Evolutionary conservation across 1,140 invertebrate genomes (phyloP).

Genomic region (Eumeta japonica): DNA sequence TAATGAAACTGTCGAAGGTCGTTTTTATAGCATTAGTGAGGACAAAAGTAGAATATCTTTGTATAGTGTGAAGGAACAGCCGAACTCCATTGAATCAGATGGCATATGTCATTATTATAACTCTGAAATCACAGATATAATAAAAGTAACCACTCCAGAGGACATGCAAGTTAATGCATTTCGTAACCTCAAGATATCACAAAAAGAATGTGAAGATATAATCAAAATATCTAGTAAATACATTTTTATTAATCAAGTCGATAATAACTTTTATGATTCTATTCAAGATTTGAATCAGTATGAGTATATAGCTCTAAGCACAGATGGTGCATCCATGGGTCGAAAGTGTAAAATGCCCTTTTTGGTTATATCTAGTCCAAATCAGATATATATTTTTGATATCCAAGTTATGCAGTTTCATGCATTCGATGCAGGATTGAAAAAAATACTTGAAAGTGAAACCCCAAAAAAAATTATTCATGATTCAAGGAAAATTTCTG

Average conservation of each 20-base stretch:
- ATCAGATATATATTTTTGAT: slow-evolving; percentile 56
- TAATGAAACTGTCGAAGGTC: slow-evolving; percentile 39
- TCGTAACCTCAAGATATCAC: slow-evolving; percentile 36
- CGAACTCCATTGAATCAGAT: slow-evolving; percentile 29
- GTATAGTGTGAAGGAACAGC: slow-evolving; percentile 40
- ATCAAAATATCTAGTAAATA: slow-evolving; percentile 44
- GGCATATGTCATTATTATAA: slow-evolving; percentile 43
- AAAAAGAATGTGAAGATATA: slow-evolving; percentile 46
- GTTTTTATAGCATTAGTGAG: slow-evolving; percentile 43
- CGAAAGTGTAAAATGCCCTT: slow-evolving; percentile 53
- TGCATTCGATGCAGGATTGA: slow-evolving; percentile 48
- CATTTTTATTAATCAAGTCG: slow-evolving; percentile 48
- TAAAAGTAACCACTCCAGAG: slow-evolving; percentile 34
- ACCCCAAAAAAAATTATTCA: slow-evolving; percentile 53
- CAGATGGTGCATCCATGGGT: slow-evolving; percentile 46
- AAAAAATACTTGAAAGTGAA: slow-evolving; percentile 44
- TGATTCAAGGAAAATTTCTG: slow-evolving; percentile 51
- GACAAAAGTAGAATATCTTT: slow-evolving; percentile 51
- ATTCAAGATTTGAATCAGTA: slow-evolving; percentile 41
- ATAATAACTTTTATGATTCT: slow-evolving; percentile 43
- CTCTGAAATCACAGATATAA: slow-evolving; percentile 39
- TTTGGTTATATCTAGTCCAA: slow-evolving; percentile 43
- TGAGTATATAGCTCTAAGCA: slow-evolving; percentile 37
- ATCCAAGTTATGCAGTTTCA: slow-evolving; percentile 48
- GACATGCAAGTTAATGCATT: slow-evolving; percentile 13